These are phyloP conservation scores for Trichonephila inaurata DNA, from an alignment of 1,140 invertebrate species.

Conservation along the genomic window DNA sequence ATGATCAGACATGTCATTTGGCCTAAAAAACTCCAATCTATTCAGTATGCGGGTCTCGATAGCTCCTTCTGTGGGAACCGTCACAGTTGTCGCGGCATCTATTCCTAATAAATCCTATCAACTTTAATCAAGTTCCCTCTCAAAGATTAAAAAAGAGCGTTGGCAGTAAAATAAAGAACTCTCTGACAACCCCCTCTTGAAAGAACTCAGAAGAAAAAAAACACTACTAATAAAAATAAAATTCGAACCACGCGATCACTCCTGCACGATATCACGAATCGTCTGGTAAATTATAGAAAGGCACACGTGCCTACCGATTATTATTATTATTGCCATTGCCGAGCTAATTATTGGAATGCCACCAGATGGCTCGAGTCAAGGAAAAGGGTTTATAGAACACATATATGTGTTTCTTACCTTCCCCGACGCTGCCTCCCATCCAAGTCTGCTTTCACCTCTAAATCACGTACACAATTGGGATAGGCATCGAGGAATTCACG, in stretches of 20 bases:
- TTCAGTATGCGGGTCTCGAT: conserved; percentile 33
- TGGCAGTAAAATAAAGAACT: conserved; percentile 26
- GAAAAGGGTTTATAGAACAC: not conserved
- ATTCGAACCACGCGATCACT: not conserved
- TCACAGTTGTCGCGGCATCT: conserved; percentile 44
- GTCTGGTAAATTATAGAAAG: conserved; percentile 65
- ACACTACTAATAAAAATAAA: no score
- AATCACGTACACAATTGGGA: conserved; percentile 55
- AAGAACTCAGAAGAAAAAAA: not conserved
- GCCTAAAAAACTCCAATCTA: not conserved
- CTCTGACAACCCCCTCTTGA: not conserved
- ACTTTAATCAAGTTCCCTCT: conserved; percentile 68
- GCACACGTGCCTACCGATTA: conserved; percentile 39
- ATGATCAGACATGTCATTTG: conserved; percentile 27
- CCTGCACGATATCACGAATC: conserved; percentile 13
- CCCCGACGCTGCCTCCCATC: not conserved
- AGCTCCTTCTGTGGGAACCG: not conserved
- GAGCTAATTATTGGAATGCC: conserved; percentile 62
- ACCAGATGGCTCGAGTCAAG: conserved; percentile 53
- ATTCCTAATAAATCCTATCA: conserved; percentile 73
- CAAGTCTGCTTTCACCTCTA: not conserved
- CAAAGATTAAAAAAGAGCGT: not conserved
- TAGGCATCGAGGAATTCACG: conserved; percentile 65
- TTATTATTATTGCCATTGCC: conserved; percentile 43
- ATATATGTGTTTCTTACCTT: conserved; percentile 25